Conservation (phyloP, 2,888 invertebrate genomes). For the Drosophila cognata region DNA sequence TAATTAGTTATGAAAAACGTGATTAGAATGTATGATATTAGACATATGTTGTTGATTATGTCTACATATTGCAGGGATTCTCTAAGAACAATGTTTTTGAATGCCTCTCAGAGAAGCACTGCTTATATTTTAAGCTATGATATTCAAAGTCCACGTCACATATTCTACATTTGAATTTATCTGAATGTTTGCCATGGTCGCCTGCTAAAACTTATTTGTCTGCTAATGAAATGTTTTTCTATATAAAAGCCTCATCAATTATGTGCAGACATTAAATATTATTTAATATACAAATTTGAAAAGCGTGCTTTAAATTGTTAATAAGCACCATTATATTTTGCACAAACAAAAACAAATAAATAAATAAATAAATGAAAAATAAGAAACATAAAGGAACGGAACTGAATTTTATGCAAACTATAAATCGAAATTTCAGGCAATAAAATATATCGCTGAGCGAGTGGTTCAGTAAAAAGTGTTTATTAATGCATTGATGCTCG, state of each 20-base stretch:
- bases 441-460: constrained; percentile 33
- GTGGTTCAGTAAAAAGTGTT: constrained; percentile 45
- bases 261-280: constrained; percentile 32
- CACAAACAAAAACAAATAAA: constrained; percentile 11
- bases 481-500: constrained; percentile 72
- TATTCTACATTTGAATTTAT: not conserved
- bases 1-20: not conserved
- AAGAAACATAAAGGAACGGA: constrained; percentile 5
- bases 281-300: constrained; percentile 31
- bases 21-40: not conserved
- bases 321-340: constrained; percentile 31
- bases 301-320: constrained; percentile 41
- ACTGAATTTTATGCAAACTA: constrained; percentile 30
- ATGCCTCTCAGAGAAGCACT: not conserved
- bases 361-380: constrained; percentile 7
- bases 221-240: not conserved
- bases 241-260: constrained; percentile 33
- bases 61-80: not conserved
- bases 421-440: constrained; percentile 51
- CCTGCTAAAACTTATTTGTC: not conserved
- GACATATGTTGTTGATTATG: not conserved
- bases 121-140: not conserved
- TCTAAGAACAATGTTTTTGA: too few species aligned
- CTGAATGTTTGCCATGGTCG: not conserved
- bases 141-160: not conserved